Evolutionary conservation across 2,888 invertebrate genomes (phyloP).

Genomic region (Formica aserva): DNA sequence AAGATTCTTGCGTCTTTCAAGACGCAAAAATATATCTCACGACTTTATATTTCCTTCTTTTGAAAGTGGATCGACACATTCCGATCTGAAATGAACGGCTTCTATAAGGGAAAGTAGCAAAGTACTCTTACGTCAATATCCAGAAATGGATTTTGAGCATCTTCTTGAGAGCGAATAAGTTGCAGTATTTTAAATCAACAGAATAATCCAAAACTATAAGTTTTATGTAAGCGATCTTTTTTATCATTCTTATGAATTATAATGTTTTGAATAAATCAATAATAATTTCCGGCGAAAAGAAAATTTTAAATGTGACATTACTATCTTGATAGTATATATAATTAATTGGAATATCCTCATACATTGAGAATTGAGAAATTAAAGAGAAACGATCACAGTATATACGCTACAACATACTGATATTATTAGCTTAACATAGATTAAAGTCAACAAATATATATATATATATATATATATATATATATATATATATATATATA

Average conservation of each 20-base stretch:
- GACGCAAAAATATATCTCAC: slow-evolving; percentile 21
- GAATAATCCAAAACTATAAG: neutral
- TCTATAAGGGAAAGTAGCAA: neutral
- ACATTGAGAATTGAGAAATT: neutral
- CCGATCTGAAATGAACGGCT: slow-evolving; percentile 5
- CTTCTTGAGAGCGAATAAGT: neutral
- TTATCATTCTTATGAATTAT: neutral
- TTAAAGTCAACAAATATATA: neutral
- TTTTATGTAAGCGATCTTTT: neutral
- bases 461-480: neutral
- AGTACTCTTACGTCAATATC: neutral
- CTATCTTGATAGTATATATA: neutral
- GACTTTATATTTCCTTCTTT: neutral
- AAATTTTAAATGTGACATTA: neutral
- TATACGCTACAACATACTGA: neutral
- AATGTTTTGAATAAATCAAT: neutral
- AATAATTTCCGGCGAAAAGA: neutral
- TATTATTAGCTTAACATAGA: slow-evolving; percentile 21
- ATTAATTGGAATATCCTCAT: neutral
- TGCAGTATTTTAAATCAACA: neutral
- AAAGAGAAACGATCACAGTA: slow-evolving; percentile 1
- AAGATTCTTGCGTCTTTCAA: neutral
- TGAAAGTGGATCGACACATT: slow-evolving; percentile 1
- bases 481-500: neutral
- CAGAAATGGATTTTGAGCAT: slow-evolving; percentile 38